Base-by-base conservation (phyloP, 2,888 invertebrate genomes). In the Bombylius discolor region DNA sequence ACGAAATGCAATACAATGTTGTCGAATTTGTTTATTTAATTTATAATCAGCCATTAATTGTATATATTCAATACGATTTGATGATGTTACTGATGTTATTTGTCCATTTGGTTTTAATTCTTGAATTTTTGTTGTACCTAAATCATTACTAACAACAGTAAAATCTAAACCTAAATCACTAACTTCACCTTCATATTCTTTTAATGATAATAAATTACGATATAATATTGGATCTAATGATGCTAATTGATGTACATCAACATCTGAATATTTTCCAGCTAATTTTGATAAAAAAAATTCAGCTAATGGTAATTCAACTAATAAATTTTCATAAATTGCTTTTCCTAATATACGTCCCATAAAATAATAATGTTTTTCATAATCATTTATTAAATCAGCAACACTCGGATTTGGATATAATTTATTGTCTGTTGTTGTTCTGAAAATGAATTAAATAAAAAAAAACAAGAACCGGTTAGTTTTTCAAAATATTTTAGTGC, bases 401-500 rank as follows among this genome's bases (percentile, higher is more conserved):
- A 94, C 93, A 52, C 89, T 87, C 0, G 98, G 98, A 75, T 97
- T 98, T 0, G 98, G 98, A 72, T 97, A 99, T 45, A 99, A 76
- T 75, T 92, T 85, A 69, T 94, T 90, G 72, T 97, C 95, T 59
- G 86, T 85, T 5, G 96, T 96, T 42, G 93, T 70, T 61, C 81
- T 76, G 36, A 1, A 47, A 48, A 51, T 47, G 45, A 47, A 55
- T 32, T 12, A 44, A 7, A 51, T 44, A 47, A 47, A 47, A 47
- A 47, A 42, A 42, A 42, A 42, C 1, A n/a, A n/a, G n/a, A n/a
- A n/a, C 3, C 23, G 23, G 3, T 23, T 23, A 23, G 3, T 23
- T 2, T 23, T 23, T 39, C 7, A 39, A 9, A 39, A 39, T 14
- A 47, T 47, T 47, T 47, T 14, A 14, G 9, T 47, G n/a, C 4